Evolutionary conservation across 2,797 vertebrate species (phyloP).

Genomic region (Vespertilio murinus): DNA sequence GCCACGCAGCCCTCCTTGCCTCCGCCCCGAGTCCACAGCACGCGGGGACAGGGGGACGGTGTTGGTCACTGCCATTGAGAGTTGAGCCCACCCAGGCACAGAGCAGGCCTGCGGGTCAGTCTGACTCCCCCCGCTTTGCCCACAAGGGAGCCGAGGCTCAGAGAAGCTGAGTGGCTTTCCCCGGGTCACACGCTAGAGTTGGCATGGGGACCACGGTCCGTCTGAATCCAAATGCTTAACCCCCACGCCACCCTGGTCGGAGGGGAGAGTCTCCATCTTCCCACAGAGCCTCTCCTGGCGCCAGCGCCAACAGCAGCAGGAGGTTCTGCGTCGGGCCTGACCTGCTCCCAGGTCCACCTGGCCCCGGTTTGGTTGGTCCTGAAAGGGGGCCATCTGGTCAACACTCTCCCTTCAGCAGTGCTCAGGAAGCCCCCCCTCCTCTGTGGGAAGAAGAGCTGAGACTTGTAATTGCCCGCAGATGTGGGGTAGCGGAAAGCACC

Average conservation of each 20-base stretch:
- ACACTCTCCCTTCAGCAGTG: neutral
- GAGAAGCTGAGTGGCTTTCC: neutral
- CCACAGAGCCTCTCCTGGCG: neutral
- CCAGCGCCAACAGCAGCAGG: neutral
- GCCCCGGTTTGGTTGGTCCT: neutral
- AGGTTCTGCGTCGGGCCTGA: neutral
- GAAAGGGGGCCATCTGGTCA: neutral
- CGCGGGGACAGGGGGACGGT: neutral
- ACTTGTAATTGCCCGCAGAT: constrained; percentile 64
- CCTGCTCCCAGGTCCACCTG: neutral
- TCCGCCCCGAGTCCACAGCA: neutral
- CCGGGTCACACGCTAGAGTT: neutral
- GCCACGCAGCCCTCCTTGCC: neutral
- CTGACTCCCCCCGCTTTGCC: neutral
- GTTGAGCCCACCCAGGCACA: neutral
- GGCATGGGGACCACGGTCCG: neutral
- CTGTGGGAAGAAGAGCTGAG: constrained; percentile 25
- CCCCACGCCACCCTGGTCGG: neutral
- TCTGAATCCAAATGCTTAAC: neutral
- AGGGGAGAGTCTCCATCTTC: neutral
- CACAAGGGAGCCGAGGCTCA: neutral
- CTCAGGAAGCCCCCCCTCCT: constrained; percentile 7
- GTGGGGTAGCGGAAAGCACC: constrained; percentile 10
- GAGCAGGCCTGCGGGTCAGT: neutral
- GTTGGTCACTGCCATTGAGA: neutral